Evolutionary conservation across 1,140 invertebrate species (phyloP).

Genomic region (Aphelinus certus): DNA sequence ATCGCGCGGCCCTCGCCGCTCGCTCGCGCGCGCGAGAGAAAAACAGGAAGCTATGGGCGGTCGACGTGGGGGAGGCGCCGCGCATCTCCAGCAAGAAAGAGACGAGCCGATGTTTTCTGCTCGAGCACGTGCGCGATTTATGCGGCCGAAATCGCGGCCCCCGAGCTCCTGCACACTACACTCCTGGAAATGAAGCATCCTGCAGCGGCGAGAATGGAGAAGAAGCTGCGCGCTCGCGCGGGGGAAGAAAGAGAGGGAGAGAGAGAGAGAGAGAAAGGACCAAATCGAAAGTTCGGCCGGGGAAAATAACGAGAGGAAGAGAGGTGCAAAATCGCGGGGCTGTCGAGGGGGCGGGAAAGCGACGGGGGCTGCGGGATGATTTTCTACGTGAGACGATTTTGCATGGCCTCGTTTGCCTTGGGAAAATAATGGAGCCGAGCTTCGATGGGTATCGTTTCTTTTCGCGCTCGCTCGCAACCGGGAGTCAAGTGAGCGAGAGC

Average conservation of each 20-base stretch:
- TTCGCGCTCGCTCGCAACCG: constrained; percentile 1
- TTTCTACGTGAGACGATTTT: constrained; percentile 44
- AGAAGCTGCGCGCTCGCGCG: constrained; percentile 1
- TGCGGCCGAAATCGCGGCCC: constrained; percentile 46
- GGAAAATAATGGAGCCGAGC: constrained; percentile 40
- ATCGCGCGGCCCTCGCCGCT: not conserved
- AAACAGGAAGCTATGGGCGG: constrained; percentile 41
- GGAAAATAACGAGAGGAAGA: constrained; percentile 35
- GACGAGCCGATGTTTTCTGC: constrained; percentile 37
- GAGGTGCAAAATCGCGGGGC: constrained; percentile 12
- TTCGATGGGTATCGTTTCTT: constrained; percentile 39
- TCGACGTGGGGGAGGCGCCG: constrained; percentile 33
- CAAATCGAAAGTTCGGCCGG: not conserved
- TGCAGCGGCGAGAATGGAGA: not conserved
- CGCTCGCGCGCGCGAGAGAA: constrained; percentile 38
- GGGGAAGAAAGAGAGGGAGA: not conserved
- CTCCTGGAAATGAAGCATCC: constrained; percentile 43
- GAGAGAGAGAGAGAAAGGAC: not conserved
- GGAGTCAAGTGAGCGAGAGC: constrained; percentile 10
- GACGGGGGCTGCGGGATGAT: constrained; percentile 30
- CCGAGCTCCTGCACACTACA: constrained; percentile 39
- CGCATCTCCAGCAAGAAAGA: not conserved
- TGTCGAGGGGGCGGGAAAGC: not conserved
- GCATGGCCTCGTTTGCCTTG: constrained; percentile 43
- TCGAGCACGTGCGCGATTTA: constrained; percentile 47